Evolutionary conservation across 2,797 vertebrate genomes (phyloP), one percentile per base, ranked within the genome.

Genomic region (Cottoperca gobio): DNA sequence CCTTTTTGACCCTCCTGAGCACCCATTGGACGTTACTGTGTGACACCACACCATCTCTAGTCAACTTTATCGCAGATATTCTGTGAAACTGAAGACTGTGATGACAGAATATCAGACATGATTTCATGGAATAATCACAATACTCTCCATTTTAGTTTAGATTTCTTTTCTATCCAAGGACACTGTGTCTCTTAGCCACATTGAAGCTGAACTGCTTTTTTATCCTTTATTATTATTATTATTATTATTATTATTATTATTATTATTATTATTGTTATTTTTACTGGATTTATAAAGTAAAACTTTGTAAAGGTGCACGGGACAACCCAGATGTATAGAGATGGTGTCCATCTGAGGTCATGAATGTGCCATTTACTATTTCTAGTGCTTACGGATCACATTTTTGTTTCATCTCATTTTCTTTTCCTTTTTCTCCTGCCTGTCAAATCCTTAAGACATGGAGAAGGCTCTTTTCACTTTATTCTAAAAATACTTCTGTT

Each of bases 311-410:
- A 73, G 31, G 68, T 80, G 59, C 62, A 79, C 64, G 50, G 53
- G 81, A 76, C 31, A 77, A 40, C 69, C 67, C 42, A 58, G 24
- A 62, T 48, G 48, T 67, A 26, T 65, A 46, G 48, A 68, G 83
- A 65, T 62, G 69, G 66, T 62, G 83, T 89, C 78, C 80, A 48
- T 8, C 8, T 13, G 37, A 68, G 75, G 83, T 91, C 79, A 14
- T 48, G 49, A 59, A 79, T 63, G 90, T 93, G 88, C 89, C 90
- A 90, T 92, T 88, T 59, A 73, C 39, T 72, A 43, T 83, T 81
- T 87, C 80, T 80, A 80, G 82, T 89, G 82, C 86, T 90, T 82
- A 59, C 55, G 57, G 62, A 79, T 60, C 58, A 68, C 2, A 9
- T 61, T 50, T 62, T 53, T 31, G 53, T 78, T 60, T 83, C 61